Evolutionary conservation across 2,113 vertebrate species (phyloP).

Genomic region (Pelecanus crispus): DNA sequence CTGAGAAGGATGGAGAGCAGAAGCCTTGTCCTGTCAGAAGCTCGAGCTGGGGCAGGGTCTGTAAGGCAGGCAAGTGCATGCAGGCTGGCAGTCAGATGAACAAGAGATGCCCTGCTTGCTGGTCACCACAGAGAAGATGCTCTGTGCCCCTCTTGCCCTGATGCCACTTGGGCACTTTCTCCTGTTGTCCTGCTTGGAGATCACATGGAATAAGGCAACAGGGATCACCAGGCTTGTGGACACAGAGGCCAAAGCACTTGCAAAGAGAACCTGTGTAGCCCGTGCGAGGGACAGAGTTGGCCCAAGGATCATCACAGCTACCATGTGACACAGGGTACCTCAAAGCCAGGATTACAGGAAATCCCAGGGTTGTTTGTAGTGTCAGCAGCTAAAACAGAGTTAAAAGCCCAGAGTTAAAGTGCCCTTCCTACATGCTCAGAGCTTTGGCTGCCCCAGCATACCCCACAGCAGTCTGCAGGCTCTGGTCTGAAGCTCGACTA

Average conservation of each 20-base stretch:
- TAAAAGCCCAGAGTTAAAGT: not conserved
- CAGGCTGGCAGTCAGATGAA: not conserved
- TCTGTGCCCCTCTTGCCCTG: too few species aligned
- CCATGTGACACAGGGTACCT: fast-evolving
- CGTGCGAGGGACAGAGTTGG: not conserved
- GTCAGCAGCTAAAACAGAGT: fast-evolving
- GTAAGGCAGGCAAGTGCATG: not conserved
- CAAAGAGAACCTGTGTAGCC: not conserved
- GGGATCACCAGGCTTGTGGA: not conserved
- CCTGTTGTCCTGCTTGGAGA: not conserved
- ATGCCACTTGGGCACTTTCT: not conserved
- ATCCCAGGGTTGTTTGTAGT: not conserved
- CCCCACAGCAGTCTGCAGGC: not conserved
- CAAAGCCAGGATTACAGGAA: not conserved
- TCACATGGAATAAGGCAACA: not conserved
- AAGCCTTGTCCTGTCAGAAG: not conserved
- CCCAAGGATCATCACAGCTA: not conserved
- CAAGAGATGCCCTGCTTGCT: fast-evolving
- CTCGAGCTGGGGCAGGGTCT: fast-evolving
- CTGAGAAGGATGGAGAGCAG: not conserved
- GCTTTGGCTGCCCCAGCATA: not conserved
- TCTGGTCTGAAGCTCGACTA: fast-evolving
- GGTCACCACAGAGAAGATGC: not conserved
- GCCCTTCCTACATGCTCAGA: fast-evolving
- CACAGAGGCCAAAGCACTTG: not conserved